Conservation (phyloP, 1,140 invertebrate species). For the Adoxophyes honmai region DNA sequence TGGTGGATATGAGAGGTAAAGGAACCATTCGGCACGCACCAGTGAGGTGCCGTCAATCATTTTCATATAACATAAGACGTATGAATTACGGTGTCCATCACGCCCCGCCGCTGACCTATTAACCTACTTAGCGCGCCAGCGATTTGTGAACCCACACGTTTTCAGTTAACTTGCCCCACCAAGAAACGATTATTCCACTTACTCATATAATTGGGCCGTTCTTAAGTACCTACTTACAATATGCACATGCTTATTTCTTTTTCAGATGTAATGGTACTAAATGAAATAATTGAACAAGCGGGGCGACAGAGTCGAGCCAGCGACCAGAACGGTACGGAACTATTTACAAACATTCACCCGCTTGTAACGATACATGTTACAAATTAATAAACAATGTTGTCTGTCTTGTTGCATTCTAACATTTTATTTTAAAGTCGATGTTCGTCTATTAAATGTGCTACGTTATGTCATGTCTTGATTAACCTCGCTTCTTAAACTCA, state of each 20-base stretch:
- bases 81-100: background rate
- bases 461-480: constrained; percentile 15
- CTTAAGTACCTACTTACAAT: background rate
- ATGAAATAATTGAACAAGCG: constrained; percentile 98
- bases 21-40: background rate
- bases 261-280: constrained; percentile 97
- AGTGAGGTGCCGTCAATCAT: background rate
- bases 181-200: too few relatives aligned
- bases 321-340: constrained; percentile 89
- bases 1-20: constrained; percentile 96
- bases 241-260: constrained; percentile 28
- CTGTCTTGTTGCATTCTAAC: constrained; percentile 37
- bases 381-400: constrained; percentile 1
- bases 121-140: background rate
- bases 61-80: background rate
- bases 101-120: constrained; percentile 1
- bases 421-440: constrained; percentile 35
- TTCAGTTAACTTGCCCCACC: too few relatives aligned
- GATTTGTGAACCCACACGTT: too few relatives aligned
- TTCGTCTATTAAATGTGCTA: constrained; percentile 27
- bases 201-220: too few relatives aligned
- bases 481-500: constrained; percentile 10
- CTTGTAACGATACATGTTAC: constrained; percentile 21
- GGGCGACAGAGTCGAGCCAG: constrained; percentile 85
- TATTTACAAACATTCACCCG: constrained; percentile 23